Base-by-base conservation (phyloP, 2,888 invertebrate species). In the Tipula vernalis region DNA sequence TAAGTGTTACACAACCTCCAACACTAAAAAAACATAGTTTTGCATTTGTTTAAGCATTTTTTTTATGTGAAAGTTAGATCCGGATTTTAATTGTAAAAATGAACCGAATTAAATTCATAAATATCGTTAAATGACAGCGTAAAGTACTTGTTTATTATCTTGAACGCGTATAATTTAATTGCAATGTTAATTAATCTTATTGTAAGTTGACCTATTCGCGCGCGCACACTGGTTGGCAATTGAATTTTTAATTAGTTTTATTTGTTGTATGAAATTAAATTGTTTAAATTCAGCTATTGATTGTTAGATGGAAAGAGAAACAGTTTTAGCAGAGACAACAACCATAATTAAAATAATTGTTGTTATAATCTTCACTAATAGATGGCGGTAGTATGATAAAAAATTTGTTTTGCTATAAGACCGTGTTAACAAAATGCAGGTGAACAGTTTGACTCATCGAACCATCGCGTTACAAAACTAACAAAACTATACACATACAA, bases 1-100 rank as follows among this genome's bases (percentile, higher is more conserved):
- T 71, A 71, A 71, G 71, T 71, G 71, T 71, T 71, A 71, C 71
- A 71, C 71, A 71, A 71, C 71, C 71, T 71, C 71, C 71, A 71
- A 28, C 71, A 71, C 10, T 4, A 28, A 28, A 71, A 12, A 71
- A 71, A 71, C 71, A 71, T 71, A 71, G 71, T 71, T 71, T 71
- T 71, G 71, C 71, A 71, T 71, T 71, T 71, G 71, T 71, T 71
- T 28, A 71, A 28, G 28, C 28, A 18, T 57, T 18, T 57, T 71
- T n/a, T 8, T 28, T 71, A 15, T 28, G 71, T 71, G 71, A 71
- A 71, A 71, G 71, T 28, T 71, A 71, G 71, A 71, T 71, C 71
- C 71, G 71, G 71, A 71, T 71, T 71, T 71, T 71, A 71, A 28
- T 71, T 71, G 28, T 71, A 71, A 71, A 71, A 71, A 28, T 12